phyloP scores from a whole-genome alignment of 2,888 invertebrate species.

The Hyppa rectilinea region DNA sequence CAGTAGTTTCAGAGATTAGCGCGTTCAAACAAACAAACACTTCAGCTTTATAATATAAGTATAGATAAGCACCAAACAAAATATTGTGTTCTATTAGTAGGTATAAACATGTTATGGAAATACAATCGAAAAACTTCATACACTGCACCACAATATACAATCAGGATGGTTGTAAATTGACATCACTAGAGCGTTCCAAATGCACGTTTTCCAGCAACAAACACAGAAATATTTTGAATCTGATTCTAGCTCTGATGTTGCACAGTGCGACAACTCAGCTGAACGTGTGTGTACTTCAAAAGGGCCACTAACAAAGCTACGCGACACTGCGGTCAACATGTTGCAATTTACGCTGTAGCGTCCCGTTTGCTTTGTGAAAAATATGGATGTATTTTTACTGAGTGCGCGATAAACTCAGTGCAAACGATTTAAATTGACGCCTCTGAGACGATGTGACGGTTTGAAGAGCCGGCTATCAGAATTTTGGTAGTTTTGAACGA shows the following conservation, averaged over 20 bases:
- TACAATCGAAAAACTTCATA: constrained; percentile 29
- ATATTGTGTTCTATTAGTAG: not conserved
- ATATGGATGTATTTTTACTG: constrained; percentile 60
- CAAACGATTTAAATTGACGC: constrained; percentile 63
- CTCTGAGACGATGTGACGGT: constrained; percentile 51
- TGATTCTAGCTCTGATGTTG: constrained; percentile 38
- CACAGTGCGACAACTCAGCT: constrained; percentile 50
- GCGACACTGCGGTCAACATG: constrained; percentile 65
- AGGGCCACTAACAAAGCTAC: constrained; percentile 66
- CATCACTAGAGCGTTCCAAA: constrained; percentile 45
- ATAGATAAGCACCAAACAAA: not conserved
- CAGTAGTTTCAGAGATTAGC: no score
- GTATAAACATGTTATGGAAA: constrained; percentile 2
- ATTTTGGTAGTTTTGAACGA: constrained; percentile 32
- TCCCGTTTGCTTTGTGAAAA: constrained; percentile 55
- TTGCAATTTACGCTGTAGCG: constrained; percentile 66
- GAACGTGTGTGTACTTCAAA: constrained; percentile 50
- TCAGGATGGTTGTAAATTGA: constrained; percentile 52
- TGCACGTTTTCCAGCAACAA: constrained; percentile 52
- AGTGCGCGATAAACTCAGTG: constrained; percentile 55
- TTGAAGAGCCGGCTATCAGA: constrained; percentile 46
- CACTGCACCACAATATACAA: constrained; percentile 26
- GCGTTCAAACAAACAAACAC: no score
- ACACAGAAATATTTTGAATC: constrained; percentile 48
- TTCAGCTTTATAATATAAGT: no score